phyloP scores from a whole-genome alignment of 2,888 invertebrate genomes.

The Dryomyza anilis region DNA sequence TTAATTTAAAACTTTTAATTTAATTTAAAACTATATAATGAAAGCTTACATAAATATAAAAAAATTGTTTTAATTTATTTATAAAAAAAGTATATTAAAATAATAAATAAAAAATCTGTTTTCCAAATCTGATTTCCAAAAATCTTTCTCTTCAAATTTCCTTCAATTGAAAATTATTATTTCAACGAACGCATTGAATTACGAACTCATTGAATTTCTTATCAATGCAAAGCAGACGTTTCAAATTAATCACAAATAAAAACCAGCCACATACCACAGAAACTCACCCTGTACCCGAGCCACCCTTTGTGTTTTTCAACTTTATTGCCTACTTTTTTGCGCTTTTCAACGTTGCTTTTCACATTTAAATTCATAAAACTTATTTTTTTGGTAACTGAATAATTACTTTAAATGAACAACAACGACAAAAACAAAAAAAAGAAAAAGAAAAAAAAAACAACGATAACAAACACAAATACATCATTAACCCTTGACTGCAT shows the following conservation, averaged over 20 bases:
- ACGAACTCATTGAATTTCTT: too few species aligned
- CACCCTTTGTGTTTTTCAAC: not conserved
- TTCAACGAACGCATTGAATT: too few species aligned
- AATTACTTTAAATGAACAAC: slow-evolving; percentile 11
- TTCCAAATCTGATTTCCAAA: too few species aligned
- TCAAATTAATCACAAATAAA: slow-evolving; percentile 21
- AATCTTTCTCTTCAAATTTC: too few species aligned
- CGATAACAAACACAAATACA: not conserved
- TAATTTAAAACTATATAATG: too few species aligned
- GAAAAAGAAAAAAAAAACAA: not conserved
- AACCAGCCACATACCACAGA: too few species aligned
- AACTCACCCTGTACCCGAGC: not conserved
- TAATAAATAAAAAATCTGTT: too few species aligned
- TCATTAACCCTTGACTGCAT: slow-evolving; percentile 6
- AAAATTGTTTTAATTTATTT: too few species aligned
- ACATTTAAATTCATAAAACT: not conserved
- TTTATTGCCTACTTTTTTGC: not conserved
- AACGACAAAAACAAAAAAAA: not conserved
- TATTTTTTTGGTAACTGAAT: not conserved
- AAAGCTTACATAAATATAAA: too few species aligned
- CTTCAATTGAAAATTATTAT: too few species aligned
- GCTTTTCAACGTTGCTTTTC: not conserved
- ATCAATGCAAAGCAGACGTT: slow-evolving; percentile 38
- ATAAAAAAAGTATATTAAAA: too few species aligned
- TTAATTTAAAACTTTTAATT: too few species aligned